phyloP scores from a whole-genome alignment of 2,888 invertebrate genomes.

The Sarcophaga caerulescens region DNA sequence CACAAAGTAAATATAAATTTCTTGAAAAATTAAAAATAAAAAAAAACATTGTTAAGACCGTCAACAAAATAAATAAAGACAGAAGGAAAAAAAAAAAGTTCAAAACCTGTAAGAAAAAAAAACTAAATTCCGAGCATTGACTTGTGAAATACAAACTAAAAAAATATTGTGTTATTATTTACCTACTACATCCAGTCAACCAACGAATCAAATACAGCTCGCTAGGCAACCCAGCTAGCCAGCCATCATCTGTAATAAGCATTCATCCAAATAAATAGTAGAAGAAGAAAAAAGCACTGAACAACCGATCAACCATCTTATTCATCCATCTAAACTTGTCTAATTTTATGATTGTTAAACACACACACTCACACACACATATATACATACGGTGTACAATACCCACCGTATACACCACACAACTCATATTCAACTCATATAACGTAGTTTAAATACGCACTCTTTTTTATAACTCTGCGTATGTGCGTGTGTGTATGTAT shows the following conservation, averaged over 20 bases:
- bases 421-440: slow-evolving; percentile 44
- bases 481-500: slow-evolving; percentile 15
- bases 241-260: background rate
- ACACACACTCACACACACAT: slow-evolving; percentile 14
- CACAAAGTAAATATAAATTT: slow-evolving; percentile 16
- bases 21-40: slow-evolving; percentile 3
- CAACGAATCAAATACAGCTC: slow-evolving; percentile 23
- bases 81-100: background rate
- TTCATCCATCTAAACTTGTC: slow-evolving; percentile 60
- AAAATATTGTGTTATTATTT: slow-evolving; percentile 22
- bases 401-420: slow-evolving; percentile 29
- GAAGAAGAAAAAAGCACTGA: background rate
- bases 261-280: background rate
- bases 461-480: slow-evolving; percentile 13
- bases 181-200: slow-evolving; percentile 30
- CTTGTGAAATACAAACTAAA: slow-evolving; percentile 44
- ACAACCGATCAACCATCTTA: slow-evolving; percentile 25
- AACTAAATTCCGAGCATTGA: slow-evolving; percentile 50
- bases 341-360: slow-evolving; percentile 62
- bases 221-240: background rate
- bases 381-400: background rate
- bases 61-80: slow-evolving; percentile 9
- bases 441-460: slow-evolving; percentile 40
- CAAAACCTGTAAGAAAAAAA: slow-evolving; percentile 31
- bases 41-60: background rate